These are phyloP conservation scores for Borostomias antarcticus DNA, from an alignment of 2,797 vertebrate species.

Conservation along the genomic window DNA sequence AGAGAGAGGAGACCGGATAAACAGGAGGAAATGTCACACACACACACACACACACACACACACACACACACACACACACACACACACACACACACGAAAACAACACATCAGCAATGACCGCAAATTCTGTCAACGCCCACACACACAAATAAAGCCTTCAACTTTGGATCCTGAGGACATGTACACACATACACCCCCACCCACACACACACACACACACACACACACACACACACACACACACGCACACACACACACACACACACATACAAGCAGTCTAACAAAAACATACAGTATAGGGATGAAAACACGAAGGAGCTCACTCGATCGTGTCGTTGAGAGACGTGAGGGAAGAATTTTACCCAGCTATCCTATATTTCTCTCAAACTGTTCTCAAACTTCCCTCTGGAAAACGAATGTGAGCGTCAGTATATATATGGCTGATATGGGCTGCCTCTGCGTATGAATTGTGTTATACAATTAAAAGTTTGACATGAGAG, in stretches of 20 bases:
- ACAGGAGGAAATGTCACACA: constrained; percentile 13
- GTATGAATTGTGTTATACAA: too few species aligned
- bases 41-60: constrained; percentile 6
- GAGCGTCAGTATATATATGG: too few species aligned
- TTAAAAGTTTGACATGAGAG: too few species aligned
- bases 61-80: constrained; percentile 4
- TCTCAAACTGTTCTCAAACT: too few species aligned
- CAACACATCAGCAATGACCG: constrained; percentile 1
- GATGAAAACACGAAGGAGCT: too few species aligned
- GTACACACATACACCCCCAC: constrained; percentile 9
- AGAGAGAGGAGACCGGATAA: constrained; percentile 17
- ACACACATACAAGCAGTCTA: constrained; percentile 16
- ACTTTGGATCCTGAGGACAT: background rate
- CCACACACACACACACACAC: constrained; percentile 17
- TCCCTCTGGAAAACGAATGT: too few species aligned
- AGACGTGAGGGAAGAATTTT: too few species aligned
- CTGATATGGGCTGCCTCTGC: too few species aligned
- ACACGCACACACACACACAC: constrained; percentile 5
- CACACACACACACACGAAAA: constrained; percentile 4
- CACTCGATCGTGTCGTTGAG: too few species aligned
- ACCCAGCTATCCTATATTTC: too few species aligned
- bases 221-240: constrained; percentile 20
- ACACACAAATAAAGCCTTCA: background rate
- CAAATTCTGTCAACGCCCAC: constrained; percentile 21
- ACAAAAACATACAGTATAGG: background rate